Evolutionary conservation across 2,797 vertebrate genomes (phyloP).

Genomic region (Cetoscarus ocellatus): DNA sequence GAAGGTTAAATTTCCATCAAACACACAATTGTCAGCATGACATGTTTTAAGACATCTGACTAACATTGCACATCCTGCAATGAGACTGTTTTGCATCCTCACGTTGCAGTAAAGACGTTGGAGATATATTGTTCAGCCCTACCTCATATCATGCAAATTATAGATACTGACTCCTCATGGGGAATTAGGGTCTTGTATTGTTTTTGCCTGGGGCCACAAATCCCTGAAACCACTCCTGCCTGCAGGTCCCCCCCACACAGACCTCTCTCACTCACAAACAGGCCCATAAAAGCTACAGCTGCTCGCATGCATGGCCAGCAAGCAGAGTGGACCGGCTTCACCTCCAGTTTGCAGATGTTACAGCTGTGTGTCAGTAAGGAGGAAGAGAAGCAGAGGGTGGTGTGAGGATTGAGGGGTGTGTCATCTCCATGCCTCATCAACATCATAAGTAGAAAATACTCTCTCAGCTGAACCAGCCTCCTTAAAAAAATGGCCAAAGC

Average conservation of each 20-base stretch:
- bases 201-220: too few species aligned
- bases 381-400: slow-evolving; percentile 22
- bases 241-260: slow-evolving; percentile 38
- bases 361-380: slow-evolving; percentile 2
- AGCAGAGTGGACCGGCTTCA: slow-evolving; percentile 22
- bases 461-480: slow-evolving; percentile 22
- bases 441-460: slow-evolving; percentile 33
- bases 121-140: slow-evolving; percentile 7
- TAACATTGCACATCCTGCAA: too few species aligned
- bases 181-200: too few species aligned
- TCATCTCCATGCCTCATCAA: slow-evolving; percentile 34
- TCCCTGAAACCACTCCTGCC: slow-evolving; percentile 1
- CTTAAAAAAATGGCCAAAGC: neutral
- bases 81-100: too few species aligned
- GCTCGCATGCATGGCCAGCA: neutral
- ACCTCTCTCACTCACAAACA: slow-evolving; percentile 42
- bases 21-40: too few species aligned
- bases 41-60: too few species aligned
- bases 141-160: slow-evolving; percentile 8
- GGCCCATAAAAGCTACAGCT: slow-evolving; percentile 33
- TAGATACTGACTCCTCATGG: too few species aligned
- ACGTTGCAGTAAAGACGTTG: too few species aligned
- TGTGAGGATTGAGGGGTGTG: slow-evolving; percentile 59
- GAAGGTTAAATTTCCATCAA: too few species aligned
- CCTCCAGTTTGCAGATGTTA: slow-evolving; percentile 28